Base-by-base conservation (phyloP, 1,140 invertebrate species). In the Spodoptera litura region DNA sequence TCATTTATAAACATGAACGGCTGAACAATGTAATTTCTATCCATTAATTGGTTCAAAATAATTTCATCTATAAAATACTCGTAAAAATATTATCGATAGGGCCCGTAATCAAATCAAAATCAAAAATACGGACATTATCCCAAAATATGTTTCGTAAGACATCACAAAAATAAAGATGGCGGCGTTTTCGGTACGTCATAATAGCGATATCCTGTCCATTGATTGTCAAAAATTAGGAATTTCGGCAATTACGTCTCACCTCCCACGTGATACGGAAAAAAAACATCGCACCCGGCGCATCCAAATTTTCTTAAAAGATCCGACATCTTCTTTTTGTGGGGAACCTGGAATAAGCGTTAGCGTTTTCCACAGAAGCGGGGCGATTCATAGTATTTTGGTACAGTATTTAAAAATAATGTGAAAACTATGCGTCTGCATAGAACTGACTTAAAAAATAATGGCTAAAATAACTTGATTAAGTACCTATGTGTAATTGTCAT, bases 191-290 rank as follows among this genome's bases (percentile, higher is more conserved):
- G 88, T 87, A 83, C 88, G 86, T 93, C 85, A 94, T 93, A 94
- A 93, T 91, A 93, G 91, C 92, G 87, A 94, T 92, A 93, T 93
- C 91, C 91, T 91, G 91, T 91, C 91, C 90, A 92, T 93, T 92
- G 90, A 94, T 94, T 93, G 91, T 93, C 91, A 93, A 94, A 94
- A 94, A 94, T 93, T 92, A 90, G 91, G 91, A 92, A 94, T 93
- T 92, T 93, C 91, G 91, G 88, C 92, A 94, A 94, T 94, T 94
- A 94, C 85, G 82, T 87, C 89, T 86, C 90, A 92, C 92, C 92
- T 92, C 92, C 92, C 92, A 94, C 92, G 92, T 88, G 88, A 93
- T 88, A 78, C 52, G 59, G 78, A 81, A 85, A 88, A 92, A 90
- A 92, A 93, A 89, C 85, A 87, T 88, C 81, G 88, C 92, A 92